Percentiles rank a stretch among this genome's conserved stretches.
Conservation (phyloP, 2,888 invertebrate genomes). For the Fabriciana adippe region DNA sequence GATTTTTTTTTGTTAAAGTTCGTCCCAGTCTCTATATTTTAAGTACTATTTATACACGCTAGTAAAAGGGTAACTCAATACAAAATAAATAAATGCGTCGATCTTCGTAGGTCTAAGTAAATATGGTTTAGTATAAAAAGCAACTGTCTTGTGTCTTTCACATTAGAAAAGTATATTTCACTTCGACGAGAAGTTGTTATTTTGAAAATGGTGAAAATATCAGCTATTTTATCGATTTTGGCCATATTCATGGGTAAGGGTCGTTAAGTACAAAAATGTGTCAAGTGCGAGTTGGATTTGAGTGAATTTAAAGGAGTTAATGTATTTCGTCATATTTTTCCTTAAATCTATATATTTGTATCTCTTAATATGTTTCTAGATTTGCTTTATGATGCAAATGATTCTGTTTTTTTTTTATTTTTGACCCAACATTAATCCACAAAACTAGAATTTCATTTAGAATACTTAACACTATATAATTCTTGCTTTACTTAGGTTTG, state of each 20-base stretch:
- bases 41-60: conserved; percentile 1
- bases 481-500: too few relatives aligned
- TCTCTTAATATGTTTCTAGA: too few relatives aligned
- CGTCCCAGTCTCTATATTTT: not conserved
- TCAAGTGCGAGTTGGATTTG: not conserved
- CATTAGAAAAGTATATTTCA: not conserved
- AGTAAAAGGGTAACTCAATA: conserved; percentile 9
- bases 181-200: not conserved
- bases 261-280: not conserved
- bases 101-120: not conserved
- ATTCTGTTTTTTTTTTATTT: too few relatives aligned
- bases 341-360: too few relatives aligned
- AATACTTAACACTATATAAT: too few relatives aligned
- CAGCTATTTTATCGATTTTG: conserved; percentile 1
- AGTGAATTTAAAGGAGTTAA: not conserved
- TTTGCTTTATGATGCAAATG: too few relatives aligned
- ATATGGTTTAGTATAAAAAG: conserved; percentile 5
- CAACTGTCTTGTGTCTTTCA: not conserved
- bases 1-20: not conserved
- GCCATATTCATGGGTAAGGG: conserved; percentile 11
- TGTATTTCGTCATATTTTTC: too few relatives aligned
- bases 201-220: conserved; percentile 4
- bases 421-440: too few relatives aligned
- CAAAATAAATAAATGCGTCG: conserved; percentile 7
- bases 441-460: too few relatives aligned